Base-by-base conservation (phyloP, 2,888 invertebrate genomes). In the Nomada goodeniana region DNA sequence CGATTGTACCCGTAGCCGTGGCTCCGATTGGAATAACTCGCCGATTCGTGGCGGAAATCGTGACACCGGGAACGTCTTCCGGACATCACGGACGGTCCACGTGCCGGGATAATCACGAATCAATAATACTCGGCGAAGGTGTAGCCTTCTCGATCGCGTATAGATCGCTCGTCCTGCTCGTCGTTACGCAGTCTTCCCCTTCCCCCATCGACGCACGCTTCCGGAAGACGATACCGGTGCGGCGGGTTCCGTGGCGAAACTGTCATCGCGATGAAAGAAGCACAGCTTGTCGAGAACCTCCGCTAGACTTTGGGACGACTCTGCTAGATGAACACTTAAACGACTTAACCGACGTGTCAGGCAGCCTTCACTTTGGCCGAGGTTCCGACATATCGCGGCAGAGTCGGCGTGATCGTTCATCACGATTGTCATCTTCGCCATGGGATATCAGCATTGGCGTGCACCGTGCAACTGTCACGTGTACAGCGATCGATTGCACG, bases 311-410 rank as follows among this genome's bases (percentile, higher is more conserved):
- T 85, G 87, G 89, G 89, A 86, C 84, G 59, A 84, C 57, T 84
- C 80, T 82, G 83, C 70, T 79, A 59, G 76, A 84, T 70, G 36
- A 72, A 76, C 70, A 76, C 64, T 77, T 76, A 79, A 79, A 53
- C 65, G 60, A 78, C 64, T 73, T 61, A 42, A 71, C 57, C 70
- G 69, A 71, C 53, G 69, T 67, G 71, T 72, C 72, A 76, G 80
- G 85, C 82, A 88, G 86, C 89, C 92, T 90, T 91, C 87, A 92
- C 93, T 93, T 93, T 93, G 92, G 93, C 93, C 91, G 93, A 91
- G 93, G 93, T 93, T 93, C 92, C 90, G 92, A 89, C 91, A 90
- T 85, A 76, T 84, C 82, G 80, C 82, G 71, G 64, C 76, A 68
- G 64, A 42, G 57, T 84, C 79, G 69, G 44, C 76, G 75, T 60